These are phyloP conservation scores for Diogma glabrata DNA, from an alignment of 2,888 invertebrate species.

Conservation along the genomic window DNA sequence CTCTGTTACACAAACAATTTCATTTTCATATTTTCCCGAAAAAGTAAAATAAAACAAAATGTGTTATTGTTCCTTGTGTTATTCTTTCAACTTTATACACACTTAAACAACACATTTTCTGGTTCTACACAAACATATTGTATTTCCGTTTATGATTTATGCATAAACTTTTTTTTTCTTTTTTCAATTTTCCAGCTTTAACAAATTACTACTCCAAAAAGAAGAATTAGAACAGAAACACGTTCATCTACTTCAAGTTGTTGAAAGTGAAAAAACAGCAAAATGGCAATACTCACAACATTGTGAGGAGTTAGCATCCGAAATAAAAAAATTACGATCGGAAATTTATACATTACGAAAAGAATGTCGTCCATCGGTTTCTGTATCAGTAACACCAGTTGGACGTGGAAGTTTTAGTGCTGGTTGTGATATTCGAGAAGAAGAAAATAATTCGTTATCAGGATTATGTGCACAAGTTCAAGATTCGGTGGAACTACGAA, in stretches of 20 bases:
- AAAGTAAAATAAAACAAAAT: no score
- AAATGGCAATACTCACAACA: conserved; percentile 91
- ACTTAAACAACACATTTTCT: no score
- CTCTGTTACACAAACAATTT: no score
- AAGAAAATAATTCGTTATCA: conserved; percentile 30
- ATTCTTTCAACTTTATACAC: no score
- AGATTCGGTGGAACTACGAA: conserved; percentile 64
- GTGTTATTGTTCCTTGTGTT: no score
- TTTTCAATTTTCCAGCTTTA: conserved; percentile 70
- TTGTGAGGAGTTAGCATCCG: conserved; percentile 77
- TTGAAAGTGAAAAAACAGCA: conserved; percentile 84
- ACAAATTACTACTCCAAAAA: conserved; percentile 76
- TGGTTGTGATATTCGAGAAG: conserved; percentile 20
- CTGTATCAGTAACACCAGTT: conserved; percentile 34
- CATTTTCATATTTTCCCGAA: no score
- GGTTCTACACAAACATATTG: no score
- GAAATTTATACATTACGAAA: conserved; percentile 77
- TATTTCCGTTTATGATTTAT: no score
- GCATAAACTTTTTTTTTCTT: no score
- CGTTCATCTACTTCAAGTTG: conserved; percentile 74
- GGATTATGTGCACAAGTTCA: conserved; percentile 26
- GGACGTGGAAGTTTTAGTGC: conserved; percentile 24
- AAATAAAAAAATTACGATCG: conserved; percentile 76
- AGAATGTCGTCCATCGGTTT: conserved; percentile 51
- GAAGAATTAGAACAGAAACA: conserved; percentile 89